phyloP scores from a whole-genome alignment of 2,113 vertebrate species.

The Thalassarche chlororhynchos region DNA sequence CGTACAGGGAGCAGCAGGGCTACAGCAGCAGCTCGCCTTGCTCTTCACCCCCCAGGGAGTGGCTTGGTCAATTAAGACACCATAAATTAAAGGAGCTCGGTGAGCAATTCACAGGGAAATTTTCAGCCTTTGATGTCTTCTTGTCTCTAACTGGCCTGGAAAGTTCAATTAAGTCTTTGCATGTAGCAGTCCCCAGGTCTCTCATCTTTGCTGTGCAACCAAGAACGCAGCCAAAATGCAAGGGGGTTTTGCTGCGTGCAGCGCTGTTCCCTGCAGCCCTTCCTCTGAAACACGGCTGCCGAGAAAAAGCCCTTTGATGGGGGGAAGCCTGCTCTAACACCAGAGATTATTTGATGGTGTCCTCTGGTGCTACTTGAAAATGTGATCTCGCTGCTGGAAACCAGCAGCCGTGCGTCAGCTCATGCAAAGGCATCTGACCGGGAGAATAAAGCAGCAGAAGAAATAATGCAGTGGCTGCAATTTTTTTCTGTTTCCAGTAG shows the following conservation, averaged over 20 bases:
- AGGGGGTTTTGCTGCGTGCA: not conserved
- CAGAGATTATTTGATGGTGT: not conserved
- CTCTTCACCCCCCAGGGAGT: not conserved
- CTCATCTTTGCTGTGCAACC: not conserved
- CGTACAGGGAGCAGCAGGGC: not conserved
- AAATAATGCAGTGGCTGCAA: not conserved
- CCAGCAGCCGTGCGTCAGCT: not conserved
- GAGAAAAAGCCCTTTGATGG: not conserved
- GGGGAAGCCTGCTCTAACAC: not conserved
- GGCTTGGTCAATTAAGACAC: not conserved
- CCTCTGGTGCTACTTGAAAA: not conserved
- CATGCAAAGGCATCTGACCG: rapidly evolving
- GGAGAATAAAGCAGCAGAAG: not conserved
- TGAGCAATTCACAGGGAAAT: not conserved
- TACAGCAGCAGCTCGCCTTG: not conserved
- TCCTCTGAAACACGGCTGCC: not conserved
- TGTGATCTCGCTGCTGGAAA: not conserved
- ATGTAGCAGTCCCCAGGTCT: not conserved
- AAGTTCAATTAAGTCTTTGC: not conserved
- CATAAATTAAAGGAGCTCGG: not conserved
- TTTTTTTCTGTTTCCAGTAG: not conserved
- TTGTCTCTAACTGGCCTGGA: not conserved
- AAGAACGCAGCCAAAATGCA: not conserved
- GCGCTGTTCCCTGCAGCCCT: not conserved
- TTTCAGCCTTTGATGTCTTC: not conserved